A percentile compares a stretch with the other conserved stretches of the same genome.
These are phyloP conservation scores for Rattus rattus DNA, from an alignment of 2,113 vertebrate genomes.

Conservation along the genomic window DNA sequence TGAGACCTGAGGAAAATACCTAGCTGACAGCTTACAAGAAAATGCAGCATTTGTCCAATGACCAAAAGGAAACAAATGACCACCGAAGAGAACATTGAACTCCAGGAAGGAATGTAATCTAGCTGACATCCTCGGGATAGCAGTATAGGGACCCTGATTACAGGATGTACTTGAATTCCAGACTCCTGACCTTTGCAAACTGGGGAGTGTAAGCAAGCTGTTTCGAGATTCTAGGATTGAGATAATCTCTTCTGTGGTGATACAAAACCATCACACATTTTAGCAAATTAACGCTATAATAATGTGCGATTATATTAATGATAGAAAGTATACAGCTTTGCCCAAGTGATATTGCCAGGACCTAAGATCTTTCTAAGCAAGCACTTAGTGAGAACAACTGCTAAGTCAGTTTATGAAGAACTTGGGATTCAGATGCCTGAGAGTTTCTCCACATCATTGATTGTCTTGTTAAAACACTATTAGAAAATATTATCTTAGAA, in stretches of 20 bases:
- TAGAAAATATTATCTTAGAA: not conserved
- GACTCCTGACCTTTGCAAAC: not conserved
- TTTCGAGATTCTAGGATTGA: not conserved
- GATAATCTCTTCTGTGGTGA: not conserved
- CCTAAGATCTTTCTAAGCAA: not conserved
- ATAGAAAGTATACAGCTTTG: not conserved
- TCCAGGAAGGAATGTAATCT: not conserved
- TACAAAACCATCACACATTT: not conserved
- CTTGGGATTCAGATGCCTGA: not conserved
- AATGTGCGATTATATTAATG: not conserved
- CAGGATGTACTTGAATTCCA: not conserved
- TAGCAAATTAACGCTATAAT: not conserved
- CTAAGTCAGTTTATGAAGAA: not conserved
- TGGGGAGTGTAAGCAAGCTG: not conserved
- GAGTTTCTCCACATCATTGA: constrained; percentile 4
- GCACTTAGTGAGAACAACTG: not conserved
- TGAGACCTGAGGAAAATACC: not conserved
- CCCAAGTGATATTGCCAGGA: not conserved
- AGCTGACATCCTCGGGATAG: not conserved
- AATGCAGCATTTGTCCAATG: not conserved
- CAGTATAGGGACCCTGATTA: not conserved
- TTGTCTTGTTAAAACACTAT: constrained; percentile 15
- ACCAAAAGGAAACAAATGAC: not conserved
- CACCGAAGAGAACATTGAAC: not conserved
- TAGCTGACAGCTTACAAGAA: not conserved